These are phyloP conservation scores for Stigmatopora nigra DNA, from an alignment of 2,113 vertebrate species.

Conservation along the genomic window DNA sequence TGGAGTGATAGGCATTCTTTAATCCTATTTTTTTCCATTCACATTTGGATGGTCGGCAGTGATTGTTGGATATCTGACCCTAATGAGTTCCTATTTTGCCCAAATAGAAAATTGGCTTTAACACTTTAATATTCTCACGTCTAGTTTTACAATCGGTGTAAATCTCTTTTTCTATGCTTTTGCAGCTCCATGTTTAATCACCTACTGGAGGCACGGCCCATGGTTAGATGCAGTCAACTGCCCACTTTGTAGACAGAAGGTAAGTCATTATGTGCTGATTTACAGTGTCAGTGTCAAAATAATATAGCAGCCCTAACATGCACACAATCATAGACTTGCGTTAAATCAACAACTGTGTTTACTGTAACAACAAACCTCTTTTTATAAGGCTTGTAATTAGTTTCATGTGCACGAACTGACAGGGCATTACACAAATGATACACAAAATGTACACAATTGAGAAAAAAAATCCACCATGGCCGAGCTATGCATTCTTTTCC, in stretches of 20 bases:
- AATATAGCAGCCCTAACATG: neutral
- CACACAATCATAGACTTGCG: neutral
- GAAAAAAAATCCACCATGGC: too few relatives aligned
- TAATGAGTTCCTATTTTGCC: neutral
- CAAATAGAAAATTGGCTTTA: neutral
- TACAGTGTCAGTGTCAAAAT: neutral
- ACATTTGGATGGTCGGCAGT: too few relatives aligned
- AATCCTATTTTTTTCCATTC: too few relatives aligned
- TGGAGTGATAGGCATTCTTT: neutral
- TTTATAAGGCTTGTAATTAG: neutral
- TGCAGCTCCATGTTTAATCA: slow-evolving; percentile 75
- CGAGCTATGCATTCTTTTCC: neutral
- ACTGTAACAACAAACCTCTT: neutral
- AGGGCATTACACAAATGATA: neutral
- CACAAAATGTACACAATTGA: neutral
- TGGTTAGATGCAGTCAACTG: slow-evolving; percentile 76
- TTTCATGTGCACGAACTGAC: neutral
- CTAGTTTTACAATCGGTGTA: neutral
- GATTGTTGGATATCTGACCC: neutral
- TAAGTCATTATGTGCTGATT: neutral
- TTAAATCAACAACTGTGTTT: neutral
- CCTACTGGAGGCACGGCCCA: slow-evolving; percentile 77
- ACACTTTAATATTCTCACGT: neutral
- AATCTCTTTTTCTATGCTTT: neutral
- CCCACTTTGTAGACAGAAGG: slow-evolving; percentile 81